Base-by-base conservation (phyloP, 2,888 invertebrate genomes). In the Nomada lathburiana region DNA sequence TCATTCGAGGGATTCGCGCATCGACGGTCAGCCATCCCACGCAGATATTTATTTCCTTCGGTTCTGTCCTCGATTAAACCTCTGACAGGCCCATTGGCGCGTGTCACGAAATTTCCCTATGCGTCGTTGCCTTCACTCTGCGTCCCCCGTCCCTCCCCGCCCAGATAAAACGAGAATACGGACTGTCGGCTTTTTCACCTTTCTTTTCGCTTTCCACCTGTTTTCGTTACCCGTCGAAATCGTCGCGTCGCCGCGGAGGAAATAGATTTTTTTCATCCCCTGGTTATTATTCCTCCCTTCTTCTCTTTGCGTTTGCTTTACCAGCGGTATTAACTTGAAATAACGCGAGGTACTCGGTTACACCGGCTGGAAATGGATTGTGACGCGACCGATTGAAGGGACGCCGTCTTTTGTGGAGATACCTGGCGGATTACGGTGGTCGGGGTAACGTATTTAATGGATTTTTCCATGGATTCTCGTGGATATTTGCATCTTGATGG, bases 1-100 rank as follows among this genome's bases (percentile, higher is more conserved):
- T 83, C 83, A 85, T 79, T 68, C 59, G 64, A 59, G 59, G 83
- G 79, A 87, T 81, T 85, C 73, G 69, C 67, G 53, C 20, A 63
- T 72, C 67, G 77, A 77, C 77, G 80, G 47, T 23, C 59, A 18
- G 13, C n/a, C 71, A 50, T 55, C 67, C 67, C 36, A 47, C 53
- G 59, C 59, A 53, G 74, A 74, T 74, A 74, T 80, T 81, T 80
- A 80, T 81, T 73, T 60, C 68, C 70, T 80, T 80, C 60, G 23
- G 42, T n/a, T 23, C 16, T n/a, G 60, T 52, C 18, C 55, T 60
- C 67, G 77, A 62, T 62, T 62, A 60, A 65, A 79, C 53, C 68
- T 20, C n/a, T 47, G 68, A 76, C 76, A 76, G 65, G 50, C 64
- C 64, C 52, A 76, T 77, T 29, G 64, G 50, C 76, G 77, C 44